These are phyloP conservation scores for Eristalis pertinax DNA, from an alignment of 2,888 invertebrate genomes.

Conservation along the genomic window DNA sequence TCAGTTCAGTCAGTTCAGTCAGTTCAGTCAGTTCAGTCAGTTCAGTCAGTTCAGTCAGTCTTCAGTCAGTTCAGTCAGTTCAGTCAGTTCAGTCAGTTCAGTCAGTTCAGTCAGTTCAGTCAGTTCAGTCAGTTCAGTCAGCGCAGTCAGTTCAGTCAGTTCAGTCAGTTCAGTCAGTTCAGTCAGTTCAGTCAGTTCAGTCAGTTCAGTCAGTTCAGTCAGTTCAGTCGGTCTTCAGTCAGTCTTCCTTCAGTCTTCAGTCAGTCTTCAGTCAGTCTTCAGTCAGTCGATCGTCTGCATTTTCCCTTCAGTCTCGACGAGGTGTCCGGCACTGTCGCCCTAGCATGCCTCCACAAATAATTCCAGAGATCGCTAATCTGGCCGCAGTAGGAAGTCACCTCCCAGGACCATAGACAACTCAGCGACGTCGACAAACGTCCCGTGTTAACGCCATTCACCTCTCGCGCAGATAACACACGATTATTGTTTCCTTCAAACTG, in stretches of 20 bases:
- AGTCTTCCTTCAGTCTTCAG: neutral
- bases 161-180: neutral
- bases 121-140: neutral
- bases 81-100: neutral
- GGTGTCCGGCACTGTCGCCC: neutral
- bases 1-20: neutral
- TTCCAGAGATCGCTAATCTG: constrained; percentile 34
- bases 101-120: neutral
- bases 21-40: neutral
- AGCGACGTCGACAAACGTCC: constrained; percentile 42
- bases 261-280: neutral
- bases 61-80: neutral
- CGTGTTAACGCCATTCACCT: constrained; percentile 69
- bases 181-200: neutral
- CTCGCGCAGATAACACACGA: constrained; percentile 58
- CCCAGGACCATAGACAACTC: constrained; percentile 45
- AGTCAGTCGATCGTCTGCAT: too few relatives aligned
- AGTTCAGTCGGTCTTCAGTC: too few relatives aligned
- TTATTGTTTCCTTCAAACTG: constrained; percentile 59
- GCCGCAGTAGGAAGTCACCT: constrained; percentile 44
- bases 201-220: too few relatives aligned
- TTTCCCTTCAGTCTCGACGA: neutral
- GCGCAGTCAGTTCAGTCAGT: neutral
- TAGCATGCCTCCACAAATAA: constrained; percentile 15
- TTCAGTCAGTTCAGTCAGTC: too few relatives aligned